Percentiles rank a stretch among this genome's conserved stretches.
Evolutionary conservation across 2,113 vertebrate genomes (phyloP).

Genomic region (Patagioenas fasciata): DNA sequence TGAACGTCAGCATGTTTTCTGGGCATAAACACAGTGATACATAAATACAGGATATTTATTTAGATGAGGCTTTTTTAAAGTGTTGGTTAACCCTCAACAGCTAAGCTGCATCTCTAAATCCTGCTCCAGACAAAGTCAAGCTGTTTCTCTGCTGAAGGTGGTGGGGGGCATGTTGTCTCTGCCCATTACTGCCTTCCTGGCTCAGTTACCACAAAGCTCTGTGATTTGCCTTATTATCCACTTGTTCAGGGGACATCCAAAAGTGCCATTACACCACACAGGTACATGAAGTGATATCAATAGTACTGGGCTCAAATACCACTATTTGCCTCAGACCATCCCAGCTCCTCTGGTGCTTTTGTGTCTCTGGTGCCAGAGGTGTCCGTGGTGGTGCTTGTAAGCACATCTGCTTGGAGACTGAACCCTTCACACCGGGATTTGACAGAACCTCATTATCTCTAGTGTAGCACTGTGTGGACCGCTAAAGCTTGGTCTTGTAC

Average conservation of each 20-base stretch:
- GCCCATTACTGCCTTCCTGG: background rate
- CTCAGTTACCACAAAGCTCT: rapidly evolving
- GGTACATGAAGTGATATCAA: background rate
- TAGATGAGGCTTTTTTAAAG: background rate
- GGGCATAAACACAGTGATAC: background rate
- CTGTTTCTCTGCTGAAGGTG: background rate
- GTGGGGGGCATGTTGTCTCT: background rate
- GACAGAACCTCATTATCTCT: background rate
- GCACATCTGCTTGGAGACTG: background rate
- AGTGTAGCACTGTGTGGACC: background rate
- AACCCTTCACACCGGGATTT: background rate
- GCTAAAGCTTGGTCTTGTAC: background rate
- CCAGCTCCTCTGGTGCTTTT: background rate
- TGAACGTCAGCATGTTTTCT: background rate
- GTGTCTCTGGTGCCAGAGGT: background rate
- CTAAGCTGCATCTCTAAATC: background rate
- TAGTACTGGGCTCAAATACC: background rate
- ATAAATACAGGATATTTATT: background rate
- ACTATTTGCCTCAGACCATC: background rate
- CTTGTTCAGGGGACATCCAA: background rate
- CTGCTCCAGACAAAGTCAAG: background rate
- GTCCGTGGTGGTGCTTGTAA: background rate
- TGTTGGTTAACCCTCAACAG: background rate
- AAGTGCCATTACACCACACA: background rate
- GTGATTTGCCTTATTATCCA: background rate